phyloP scores from a whole-genome alignment of 2,888 invertebrate species.

The Linnaemya vulpina region DNA sequence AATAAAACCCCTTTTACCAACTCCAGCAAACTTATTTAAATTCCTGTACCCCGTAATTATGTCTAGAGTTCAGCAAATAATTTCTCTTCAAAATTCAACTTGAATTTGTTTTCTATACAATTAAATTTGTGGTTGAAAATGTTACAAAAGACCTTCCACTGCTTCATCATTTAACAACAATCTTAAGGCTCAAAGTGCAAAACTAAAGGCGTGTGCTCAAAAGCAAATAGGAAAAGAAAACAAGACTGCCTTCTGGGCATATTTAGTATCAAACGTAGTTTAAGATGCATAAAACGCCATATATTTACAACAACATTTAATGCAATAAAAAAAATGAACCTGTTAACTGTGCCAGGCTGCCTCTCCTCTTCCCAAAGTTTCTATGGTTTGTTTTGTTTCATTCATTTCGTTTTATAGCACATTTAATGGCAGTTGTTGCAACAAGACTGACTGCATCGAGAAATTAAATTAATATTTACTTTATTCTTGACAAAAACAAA shows the following conservation, averaged over 20 bases:
- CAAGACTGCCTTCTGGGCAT: conserved; percentile 23
- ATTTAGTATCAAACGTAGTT: conserved; percentile 63
- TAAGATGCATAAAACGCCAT: conserved; percentile 63
- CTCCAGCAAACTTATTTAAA: background rate
- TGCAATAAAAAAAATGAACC: conserved; percentile 47
- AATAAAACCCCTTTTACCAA: background rate
- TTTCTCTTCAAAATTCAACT: conserved; percentile 36
- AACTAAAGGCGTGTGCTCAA: conserved; percentile 27
- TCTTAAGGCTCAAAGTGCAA: background rate
- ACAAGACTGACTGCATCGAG: conserved; percentile 48
- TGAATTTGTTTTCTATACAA: conserved; percentile 21
- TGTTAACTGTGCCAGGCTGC: conserved; percentile 41
- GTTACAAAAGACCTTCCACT: background rate
- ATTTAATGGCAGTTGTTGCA: conserved; percentile 4
- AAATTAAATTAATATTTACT: conserved; percentile 83
- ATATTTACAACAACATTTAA: conserved; percentile 21
- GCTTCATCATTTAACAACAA: conserved; percentile 13
- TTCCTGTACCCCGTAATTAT: conserved; percentile 60
- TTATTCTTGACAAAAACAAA: conserved; percentile 73
- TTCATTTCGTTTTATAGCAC: background rate
- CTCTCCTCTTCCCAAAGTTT: background rate
- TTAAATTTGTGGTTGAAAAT: conserved; percentile 41
- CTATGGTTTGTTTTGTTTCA: background rate
- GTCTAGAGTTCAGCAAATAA: conserved; percentile 35
- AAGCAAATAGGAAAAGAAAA: conserved; percentile 15